A percentile compares a stretch with the other conserved stretches of the same genome.
Evolutionary conservation across 2,888 invertebrate genomes (phyloP).

Genomic region (Busseola fusca): DNA sequence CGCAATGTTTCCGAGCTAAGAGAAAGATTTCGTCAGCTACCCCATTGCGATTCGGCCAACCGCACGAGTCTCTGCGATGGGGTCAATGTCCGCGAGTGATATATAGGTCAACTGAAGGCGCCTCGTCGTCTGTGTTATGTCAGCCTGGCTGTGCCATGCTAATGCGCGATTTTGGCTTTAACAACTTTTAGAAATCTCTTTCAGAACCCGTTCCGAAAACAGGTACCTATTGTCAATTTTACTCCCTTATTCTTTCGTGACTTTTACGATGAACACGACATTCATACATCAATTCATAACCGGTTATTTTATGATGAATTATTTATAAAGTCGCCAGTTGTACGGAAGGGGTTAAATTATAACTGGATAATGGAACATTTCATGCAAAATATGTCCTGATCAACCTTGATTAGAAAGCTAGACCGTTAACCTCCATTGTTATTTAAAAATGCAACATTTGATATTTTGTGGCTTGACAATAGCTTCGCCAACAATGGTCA

Average conservation of each 20-base stretch:
- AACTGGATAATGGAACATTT: constrained; percentile 68
- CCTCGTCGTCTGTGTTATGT: constrained; percentile 84
- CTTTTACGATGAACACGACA: constrained; percentile 53
- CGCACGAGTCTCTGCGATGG: constrained; percentile 75
- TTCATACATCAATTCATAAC: constrained; percentile 68
- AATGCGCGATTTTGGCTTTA: constrained; percentile 72
- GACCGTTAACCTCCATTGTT: constrained; percentile 67
- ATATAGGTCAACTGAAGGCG: constrained; percentile 87
- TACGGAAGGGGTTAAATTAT: constrained; percentile 74
- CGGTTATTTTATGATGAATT: constrained; percentile 76
- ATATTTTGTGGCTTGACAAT: constrained; percentile 67
- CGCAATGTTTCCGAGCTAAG: constrained; percentile 50
- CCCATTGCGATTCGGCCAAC: constrained; percentile 69
- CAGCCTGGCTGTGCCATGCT: constrained; percentile 69
- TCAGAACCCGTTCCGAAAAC: constrained; percentile 70
- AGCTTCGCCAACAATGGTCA: constrained; percentile 60
- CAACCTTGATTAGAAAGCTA: constrained; percentile 69
- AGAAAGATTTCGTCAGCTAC: constrained; percentile 69
- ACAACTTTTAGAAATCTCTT: constrained; percentile 70
- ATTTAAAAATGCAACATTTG: constrained; percentile 68
- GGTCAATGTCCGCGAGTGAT: constrained; percentile 84
- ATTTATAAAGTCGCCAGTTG: constrained; percentile 68
- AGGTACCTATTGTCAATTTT: constrained; percentile 67
- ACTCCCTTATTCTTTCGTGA: constrained; percentile 65
- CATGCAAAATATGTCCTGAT: constrained; percentile 68